Evolutionary conservation across 2,888 invertebrate species (phyloP), one percentile per base, ranked within the genome.

Genomic region (Catocala fraxini): DNA sequence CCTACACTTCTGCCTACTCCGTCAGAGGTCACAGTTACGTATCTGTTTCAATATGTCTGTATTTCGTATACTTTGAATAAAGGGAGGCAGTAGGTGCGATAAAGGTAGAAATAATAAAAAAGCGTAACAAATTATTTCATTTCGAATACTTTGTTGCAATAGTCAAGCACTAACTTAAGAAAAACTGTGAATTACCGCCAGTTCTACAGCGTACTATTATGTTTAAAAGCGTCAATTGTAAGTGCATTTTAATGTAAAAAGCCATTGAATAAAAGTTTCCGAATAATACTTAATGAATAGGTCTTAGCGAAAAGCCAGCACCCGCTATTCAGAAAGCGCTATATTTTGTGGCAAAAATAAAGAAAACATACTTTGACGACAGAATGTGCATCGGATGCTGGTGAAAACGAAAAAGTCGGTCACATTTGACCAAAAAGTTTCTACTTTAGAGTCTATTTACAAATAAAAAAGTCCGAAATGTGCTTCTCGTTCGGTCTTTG

Each of bases 321-420:
- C 51, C 51, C 52, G 52, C 49, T 25, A 33, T 62, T 59, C 48
- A 52, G 58, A 56, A 46, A 51, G 62, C 65, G 65, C 63, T 64
- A 73, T 70, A 76, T 66, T 57, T 64, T 15, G 63, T 69, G 43
- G 60, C 35, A 52, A 59, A 76, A 53, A 39, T 42, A 42, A 60
- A 46, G 70, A 73, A 62, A 72, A 73, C 61, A 51, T 70, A 73
- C 70, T 79, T 65, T 70, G 69, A 73, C 65, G 71, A 73, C 69
- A 71, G 79, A 83, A 82, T 77, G 82, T 82, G 79, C 82, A 85
- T 75, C 78, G 77, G 80, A 80, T 80, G 81, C 67, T 68, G 66
- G 75, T 70, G 73, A 78, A 83, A 84, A 82, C 77, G 72, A 77
- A 83, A 75, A 87, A 85, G 81, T 87, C 85, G 84, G 85, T 75